phyloP scores from a whole-genome alignment of 2,888 invertebrate genomes.

The Zelleria hepariella region DNA sequence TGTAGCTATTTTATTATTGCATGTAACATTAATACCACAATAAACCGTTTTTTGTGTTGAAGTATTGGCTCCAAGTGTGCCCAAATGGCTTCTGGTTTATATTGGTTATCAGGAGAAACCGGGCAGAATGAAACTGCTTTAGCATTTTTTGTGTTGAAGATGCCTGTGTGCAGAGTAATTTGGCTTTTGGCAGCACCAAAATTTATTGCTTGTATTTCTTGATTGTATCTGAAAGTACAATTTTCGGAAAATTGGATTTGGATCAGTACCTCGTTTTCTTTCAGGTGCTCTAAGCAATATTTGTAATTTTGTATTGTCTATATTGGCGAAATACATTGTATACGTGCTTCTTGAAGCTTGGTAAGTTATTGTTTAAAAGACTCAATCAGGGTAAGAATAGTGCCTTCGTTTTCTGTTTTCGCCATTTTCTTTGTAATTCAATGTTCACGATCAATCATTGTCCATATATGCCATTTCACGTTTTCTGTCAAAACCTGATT shows the following conservation, averaged over 20 bases:
- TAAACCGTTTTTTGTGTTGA: slow-evolving; percentile 11
- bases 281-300: neutral
- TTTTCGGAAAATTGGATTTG: slow-evolving; percentile 1
- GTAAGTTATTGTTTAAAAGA: neutral
- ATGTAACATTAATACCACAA: no score
- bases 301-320: neutral
- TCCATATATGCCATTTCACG: neutral
- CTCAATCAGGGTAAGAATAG: no score
- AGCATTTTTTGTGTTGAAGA: slow-evolving; percentile 10
- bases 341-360: neutral
- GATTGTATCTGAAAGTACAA: neutral
- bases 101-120: slow-evolving; percentile 11
- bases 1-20: no score
- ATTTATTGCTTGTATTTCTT: slow-evolving; percentile 15
- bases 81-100: slow-evolving; percentile 17
- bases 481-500: no score
- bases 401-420: neutral
- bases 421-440: neutral
- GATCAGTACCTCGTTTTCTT: neutral
- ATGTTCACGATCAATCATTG: neutral
- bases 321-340: neutral
- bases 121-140: slow-evolving; percentile 9
- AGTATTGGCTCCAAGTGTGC: slow-evolving; percentile 14
- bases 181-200: slow-evolving; percentile 14
- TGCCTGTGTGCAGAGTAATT: slow-evolving; percentile 17